Conservation (phyloP, 2,113 vertebrate species). For the Aldabrachelys gigantea region DNA sequence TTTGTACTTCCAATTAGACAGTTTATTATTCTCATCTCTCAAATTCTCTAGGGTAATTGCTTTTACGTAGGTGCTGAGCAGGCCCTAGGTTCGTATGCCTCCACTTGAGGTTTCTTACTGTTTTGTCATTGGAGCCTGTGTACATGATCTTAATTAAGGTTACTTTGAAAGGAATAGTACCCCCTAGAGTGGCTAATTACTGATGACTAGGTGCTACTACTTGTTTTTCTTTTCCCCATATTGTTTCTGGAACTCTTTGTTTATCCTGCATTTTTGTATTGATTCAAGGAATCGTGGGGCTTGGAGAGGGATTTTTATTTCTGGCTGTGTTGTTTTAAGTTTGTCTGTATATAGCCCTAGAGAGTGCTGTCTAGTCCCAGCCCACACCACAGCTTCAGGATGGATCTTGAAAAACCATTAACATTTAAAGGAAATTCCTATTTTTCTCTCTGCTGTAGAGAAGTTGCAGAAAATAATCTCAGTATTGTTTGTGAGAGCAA, state of each 20-base stretch:
- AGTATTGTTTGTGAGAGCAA: not conserved
- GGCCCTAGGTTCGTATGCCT: accelerated
- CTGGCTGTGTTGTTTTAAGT: not conserved
- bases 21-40: not conserved
- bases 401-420: not conserved
- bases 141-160: accelerated
- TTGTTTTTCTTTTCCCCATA: not conserved
- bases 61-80: not conserved
- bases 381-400: not conserved
- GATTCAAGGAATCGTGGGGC: not conserved
- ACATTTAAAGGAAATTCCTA: not conserved
- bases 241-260: not conserved
- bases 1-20: not conserved
- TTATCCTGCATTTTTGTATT: accelerated
- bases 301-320: not conserved
- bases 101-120: not conserved
- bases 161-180: not conserved
- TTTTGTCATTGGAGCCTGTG: not conserved
- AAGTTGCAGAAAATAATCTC: not conserved
- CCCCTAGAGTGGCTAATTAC: not conserved
- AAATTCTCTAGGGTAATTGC: not conserved
- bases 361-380: not conserved
- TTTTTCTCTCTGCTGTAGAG: not conserved
- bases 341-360: not conserved
- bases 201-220: accelerated